These are phyloP conservation scores for Bubo bubo DNA, from an alignment of 2,113 vertebrate genomes.

Conservation along the genomic window DNA sequence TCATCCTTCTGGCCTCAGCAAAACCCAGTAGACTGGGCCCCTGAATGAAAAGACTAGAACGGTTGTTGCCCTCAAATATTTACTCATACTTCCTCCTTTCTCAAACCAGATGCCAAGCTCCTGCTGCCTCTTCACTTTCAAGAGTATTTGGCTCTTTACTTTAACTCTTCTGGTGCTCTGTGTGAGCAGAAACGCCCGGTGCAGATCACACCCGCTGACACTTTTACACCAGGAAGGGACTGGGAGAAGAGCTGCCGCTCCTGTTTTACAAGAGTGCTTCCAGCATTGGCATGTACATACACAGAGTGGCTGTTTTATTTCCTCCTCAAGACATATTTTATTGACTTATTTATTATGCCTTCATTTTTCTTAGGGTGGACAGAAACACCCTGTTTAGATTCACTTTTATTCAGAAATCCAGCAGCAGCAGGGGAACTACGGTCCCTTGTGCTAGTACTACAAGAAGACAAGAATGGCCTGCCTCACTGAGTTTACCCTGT, in stretches of 20 bases:
- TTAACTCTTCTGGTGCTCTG: background rate
- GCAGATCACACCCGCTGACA: background rate
- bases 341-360: constrained; percentile 18
- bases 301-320: background rate
- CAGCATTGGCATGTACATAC: background rate
- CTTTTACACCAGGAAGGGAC: constrained; percentile 26
- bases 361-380: background rate
- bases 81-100: constrained; percentile 11
- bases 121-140: background rate
- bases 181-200: background rate
- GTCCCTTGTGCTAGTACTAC: background rate
- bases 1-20: background rate
- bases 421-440: background rate
- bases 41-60: background rate
- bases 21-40: background rate
- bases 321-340: constrained; percentile 16
- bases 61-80: constrained; percentile 20
- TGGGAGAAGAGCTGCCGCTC: background rate
- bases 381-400: background rate
- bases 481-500: background rate
- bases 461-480: background rate
- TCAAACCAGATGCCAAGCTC: constrained; percentile 1
- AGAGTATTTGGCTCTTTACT: background rate
- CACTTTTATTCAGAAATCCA: background rate
- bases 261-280: background rate